Conservation (phyloP, 2,888 invertebrate species). For the Melangyna quadrimaculata region DNA sequence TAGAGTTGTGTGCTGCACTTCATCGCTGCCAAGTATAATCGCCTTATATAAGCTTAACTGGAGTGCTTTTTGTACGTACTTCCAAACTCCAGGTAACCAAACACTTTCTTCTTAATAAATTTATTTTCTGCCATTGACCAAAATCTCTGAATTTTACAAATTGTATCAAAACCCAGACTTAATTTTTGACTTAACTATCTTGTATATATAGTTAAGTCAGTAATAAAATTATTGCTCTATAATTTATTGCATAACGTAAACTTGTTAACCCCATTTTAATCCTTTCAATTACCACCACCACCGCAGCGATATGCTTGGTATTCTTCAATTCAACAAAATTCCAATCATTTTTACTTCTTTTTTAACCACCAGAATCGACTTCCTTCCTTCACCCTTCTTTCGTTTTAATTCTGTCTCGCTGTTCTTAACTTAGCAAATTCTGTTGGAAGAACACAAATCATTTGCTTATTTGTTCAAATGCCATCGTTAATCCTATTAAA, state of each 20-base stretch:
- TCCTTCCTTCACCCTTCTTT: background rate
- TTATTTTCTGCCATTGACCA: background rate
- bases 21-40: too few species aligned
- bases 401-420: background rate
- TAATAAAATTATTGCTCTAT: background rate
- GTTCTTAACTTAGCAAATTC: background rate
- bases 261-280: slow-evolving; percentile 15
- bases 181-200: background rate
- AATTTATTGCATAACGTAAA: background rate
- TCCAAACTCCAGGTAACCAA: background rate
- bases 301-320: background rate
- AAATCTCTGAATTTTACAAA: background rate
- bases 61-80: too few species aligned
- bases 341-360: slow-evolving; percentile 32
- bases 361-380: background rate
- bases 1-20: too few species aligned
- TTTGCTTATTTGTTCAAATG: slow-evolving; percentile 57
- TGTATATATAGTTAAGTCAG: background rate
- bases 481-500: slow-evolving; percentile 69
- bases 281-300: background rate
- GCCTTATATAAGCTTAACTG: too few species aligned
- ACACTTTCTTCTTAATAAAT: background rate
- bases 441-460: slow-evolving; percentile 63
- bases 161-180: background rate
- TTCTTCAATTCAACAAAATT: slow-evolving; percentile 9